phyloP scores from a whole-genome alignment of 2,113 vertebrate species.

The Dermatemys mawii region DNA sequence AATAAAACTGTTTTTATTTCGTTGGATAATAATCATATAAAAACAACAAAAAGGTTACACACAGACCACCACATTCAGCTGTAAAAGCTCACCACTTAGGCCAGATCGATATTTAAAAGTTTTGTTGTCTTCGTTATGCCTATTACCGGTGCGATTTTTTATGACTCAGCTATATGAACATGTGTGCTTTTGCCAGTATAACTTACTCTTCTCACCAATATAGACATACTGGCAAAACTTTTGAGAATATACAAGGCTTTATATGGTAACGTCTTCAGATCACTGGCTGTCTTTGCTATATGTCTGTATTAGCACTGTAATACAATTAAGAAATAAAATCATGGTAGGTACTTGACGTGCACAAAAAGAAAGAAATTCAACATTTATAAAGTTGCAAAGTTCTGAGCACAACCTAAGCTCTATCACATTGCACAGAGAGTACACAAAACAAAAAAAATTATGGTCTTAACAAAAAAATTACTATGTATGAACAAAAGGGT shows the following conservation, averaged over 20 bases:
- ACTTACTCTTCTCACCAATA: neutral
- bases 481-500: neutral
- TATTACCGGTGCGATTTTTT: neutral
- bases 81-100: neutral
- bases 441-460: neutral
- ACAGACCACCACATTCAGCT: neutral
- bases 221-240: neutral
- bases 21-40: neutral
- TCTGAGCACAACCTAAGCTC: neutral
- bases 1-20: neutral
- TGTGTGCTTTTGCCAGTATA: neutral
- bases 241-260: neutral
- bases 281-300: neutral
- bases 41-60: neutral
- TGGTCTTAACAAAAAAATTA: neutral
- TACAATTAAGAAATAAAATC: neutral
- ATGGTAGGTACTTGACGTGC: neutral
- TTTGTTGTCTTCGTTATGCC: neutral
- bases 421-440: neutral
- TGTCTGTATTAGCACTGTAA: neutral
- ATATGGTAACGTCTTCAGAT: neutral
- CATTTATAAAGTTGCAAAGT: neutral
- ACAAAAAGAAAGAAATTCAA: neutral
- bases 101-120: neutral
- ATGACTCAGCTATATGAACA: neutral